A percentile compares a stretch with the other conserved stretches of the same genome.
Evolutionary conservation across 2,888 invertebrate genomes (phyloP).

Genomic region (Drosophila vallismaia): DNA sequence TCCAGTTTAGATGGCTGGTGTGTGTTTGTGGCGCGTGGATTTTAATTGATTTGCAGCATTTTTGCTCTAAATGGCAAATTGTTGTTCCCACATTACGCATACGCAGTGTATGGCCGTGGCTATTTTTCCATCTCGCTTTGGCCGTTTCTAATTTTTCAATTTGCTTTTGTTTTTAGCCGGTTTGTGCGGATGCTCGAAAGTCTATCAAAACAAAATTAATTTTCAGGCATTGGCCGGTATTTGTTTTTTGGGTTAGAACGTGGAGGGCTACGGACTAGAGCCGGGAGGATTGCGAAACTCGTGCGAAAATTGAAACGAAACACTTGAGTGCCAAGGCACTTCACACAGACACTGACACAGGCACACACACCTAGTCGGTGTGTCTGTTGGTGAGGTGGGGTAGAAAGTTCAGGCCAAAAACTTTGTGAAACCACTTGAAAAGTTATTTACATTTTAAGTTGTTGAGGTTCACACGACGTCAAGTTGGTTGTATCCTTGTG

Average conservation of each 20-base stretch:
- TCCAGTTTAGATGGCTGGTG: conserved; percentile 18
- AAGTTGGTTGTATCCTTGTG: conserved; percentile 77
- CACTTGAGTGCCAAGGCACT: conserved; percentile 71
- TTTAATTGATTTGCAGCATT: conserved; percentile 65
- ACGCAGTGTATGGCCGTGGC: conserved; percentile 39
- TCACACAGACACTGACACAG: conserved; percentile 50
- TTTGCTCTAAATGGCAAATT: conserved; percentile 51
- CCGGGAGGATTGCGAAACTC: conserved; percentile 44
- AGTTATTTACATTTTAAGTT: conserved; percentile 79
- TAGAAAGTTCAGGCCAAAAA: conserved; percentile 70
- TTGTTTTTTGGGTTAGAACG: conserved; percentile 54
- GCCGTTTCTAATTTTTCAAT: conserved; percentile 6
- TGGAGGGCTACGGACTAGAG: conserved; percentile 1
- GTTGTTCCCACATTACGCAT: conserved; percentile 46
- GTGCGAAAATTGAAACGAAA: conserved; percentile 76
- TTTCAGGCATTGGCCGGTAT: conserved; percentile 68
- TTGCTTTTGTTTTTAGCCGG: conserved; percentile 26
- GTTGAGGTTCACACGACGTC: conserved; percentile 80
- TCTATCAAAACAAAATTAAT: conserved; percentile 78
- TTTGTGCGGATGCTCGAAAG: conserved; percentile 57
- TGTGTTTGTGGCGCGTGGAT: conserved; percentile 38
- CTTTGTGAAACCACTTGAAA: conserved; percentile 78
- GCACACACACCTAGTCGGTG: conserved; percentile 29
- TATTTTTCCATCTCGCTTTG: conserved; percentile 26
- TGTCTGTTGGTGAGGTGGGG: conserved; percentile 8